Base-by-base conservation (phyloP, 1,140 invertebrate species). In the Philaenus spumarius region DNA sequence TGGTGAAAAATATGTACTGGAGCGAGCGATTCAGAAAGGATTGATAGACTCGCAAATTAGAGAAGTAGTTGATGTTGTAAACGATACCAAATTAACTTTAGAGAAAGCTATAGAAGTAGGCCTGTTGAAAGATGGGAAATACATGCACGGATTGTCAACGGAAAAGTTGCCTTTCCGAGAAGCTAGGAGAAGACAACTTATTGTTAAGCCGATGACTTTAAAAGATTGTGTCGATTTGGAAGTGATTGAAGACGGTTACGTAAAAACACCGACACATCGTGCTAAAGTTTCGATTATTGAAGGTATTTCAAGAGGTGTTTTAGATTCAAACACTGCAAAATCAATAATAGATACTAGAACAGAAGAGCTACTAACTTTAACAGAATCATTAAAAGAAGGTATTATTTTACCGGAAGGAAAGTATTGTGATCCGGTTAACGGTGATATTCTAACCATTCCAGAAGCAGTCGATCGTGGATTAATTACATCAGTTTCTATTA, bases 201-300 rank as follows among this genome's bases (percentile, higher is more conserved):
- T 98, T 58, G 80, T 85, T 19, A 93, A 91, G 75, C 94, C 94
- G 1, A 82, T 93, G 75, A 93, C 91, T 6, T 75, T 98, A 5
- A 91, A 93, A 74, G 93, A 96, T 65, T 83, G 87, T 59, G 80
- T 82, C 65, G 89, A 94, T 70, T 77, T 86, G 63, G 85, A 89
- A 63, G 75, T 95, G 62, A 87, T 91, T 66, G 83, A 86, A 50
- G 79, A 83, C 59, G 85, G 86, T 50, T 82, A 80, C 65, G 87
- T 97, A 55, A 78, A 82, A 22, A 93, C 94, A 67, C 86, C 89
- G 1, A 79, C 86, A 47, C 87, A 88, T 63, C 82, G 83, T 59
- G 75, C 78, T 5, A 85, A 86, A 65, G 73, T 93, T 19, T 84
- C 85, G 56, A 84, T 97, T 59, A 72, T 90, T 46, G 87, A 95